Conservation (phyloP, 2,888 invertebrate genomes). For the Leptothorax acervorum region DNA sequence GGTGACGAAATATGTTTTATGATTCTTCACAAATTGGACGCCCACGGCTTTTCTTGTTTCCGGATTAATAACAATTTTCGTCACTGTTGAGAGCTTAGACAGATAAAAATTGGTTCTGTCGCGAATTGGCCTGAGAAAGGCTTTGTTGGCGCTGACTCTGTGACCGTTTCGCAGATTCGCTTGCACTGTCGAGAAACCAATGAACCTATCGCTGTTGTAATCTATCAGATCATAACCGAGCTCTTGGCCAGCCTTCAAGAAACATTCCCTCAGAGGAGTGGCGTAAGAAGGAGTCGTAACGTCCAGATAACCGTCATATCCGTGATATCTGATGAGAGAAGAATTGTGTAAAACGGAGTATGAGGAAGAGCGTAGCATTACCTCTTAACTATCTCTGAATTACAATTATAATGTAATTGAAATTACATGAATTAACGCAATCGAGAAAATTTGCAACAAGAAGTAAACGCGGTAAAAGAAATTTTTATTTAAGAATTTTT, state of each 20-base stretch:
- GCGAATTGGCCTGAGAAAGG: slow-evolving; percentile 90
- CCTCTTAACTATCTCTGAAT: not conserved
- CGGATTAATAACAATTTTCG: slow-evolving; percentile 89
- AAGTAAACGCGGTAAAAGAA: not conserved
- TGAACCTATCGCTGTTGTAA: slow-evolving; percentile 89
- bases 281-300: slow-evolving; percentile 89
- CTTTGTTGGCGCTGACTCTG: slow-evolving; percentile 93
- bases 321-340: slow-evolving; percentile 88
- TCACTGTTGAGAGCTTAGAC: slow-evolving; percentile 90
- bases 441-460: not conserved
- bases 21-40: slow-evolving; percentile 90
- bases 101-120: slow-evolving; percentile 90
- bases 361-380: not conserved
- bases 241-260: slow-evolving; percentile 89
- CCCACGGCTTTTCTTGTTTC: slow-evolving; percentile 88
- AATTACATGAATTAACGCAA: not conserved
- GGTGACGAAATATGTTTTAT: slow-evolving; percentile 85
- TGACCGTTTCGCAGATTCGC: slow-evolving; percentile 91
- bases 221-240: slow-evolving; percentile 90
- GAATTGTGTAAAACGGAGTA: not conserved
- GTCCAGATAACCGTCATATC: slow-evolving; percentile 89
- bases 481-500: not conserved
- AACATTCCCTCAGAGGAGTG: slow-evolving; percentile 88
- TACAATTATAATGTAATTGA: not conserved
- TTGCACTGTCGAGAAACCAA: slow-evolving; percentile 91